Evolutionary conservation across 2,797 vertebrate genomes (phyloP).

Genomic region (Numenius phaeopus): DNA sequence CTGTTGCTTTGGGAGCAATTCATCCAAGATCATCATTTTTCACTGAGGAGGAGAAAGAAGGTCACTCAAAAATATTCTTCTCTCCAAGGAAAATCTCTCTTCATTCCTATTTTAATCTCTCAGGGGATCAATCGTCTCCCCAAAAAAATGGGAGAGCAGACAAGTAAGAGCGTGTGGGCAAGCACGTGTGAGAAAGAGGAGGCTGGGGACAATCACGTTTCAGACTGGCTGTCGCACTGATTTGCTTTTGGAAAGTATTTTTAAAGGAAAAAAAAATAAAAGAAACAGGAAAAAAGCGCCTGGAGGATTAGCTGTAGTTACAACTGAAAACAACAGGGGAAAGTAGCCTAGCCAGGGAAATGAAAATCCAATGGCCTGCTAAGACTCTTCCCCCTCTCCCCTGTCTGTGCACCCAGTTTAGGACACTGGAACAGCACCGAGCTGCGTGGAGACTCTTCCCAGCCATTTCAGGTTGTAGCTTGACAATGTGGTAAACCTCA

Average conservation of each 20-base stretch:
- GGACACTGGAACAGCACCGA: fast-evolving
- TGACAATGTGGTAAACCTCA: not conserved
- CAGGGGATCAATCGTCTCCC: not conserved
- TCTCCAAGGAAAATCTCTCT: constrained; percentile 4
- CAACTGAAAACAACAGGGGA: not conserved
- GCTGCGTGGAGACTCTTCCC: not conserved
- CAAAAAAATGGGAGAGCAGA: not conserved
- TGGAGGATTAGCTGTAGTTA: not conserved
- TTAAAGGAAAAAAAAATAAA: not conserved
- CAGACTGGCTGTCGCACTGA: not conserved
- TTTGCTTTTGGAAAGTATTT: not conserved
- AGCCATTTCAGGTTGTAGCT: not conserved
- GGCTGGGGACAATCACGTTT: not conserved
- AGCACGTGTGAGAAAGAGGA: not conserved
- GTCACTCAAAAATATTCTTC: not conserved
- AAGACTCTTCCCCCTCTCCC: not conserved
- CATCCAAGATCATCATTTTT: not conserved
- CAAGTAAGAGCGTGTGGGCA: not conserved
- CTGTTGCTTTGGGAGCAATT: not conserved
- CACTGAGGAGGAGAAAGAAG: not conserved
- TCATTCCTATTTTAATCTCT: constrained; percentile 16
- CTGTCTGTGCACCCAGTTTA: fast-evolving
- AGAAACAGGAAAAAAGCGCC: not conserved
- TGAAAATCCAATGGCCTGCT: not conserved
- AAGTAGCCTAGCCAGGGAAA: not conserved